A percentile compares a stretch with the other conserved stretches of the same genome.
Evolutionary conservation across 2,888 invertebrate genomes (phyloP).

Genomic region (Mimas tiliae): DNA sequence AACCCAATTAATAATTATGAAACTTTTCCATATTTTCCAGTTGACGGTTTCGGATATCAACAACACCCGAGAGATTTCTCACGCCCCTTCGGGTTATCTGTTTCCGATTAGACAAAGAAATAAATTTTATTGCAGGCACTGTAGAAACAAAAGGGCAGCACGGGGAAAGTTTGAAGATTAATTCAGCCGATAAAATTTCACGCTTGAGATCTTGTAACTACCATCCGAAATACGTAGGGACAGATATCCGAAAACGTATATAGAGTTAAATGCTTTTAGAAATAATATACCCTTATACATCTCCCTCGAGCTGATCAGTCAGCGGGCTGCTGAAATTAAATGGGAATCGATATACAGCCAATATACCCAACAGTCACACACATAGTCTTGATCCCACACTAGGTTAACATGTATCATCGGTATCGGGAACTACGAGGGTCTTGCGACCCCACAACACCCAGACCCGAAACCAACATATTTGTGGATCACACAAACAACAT

Average conservation of each 20-base stretch:
- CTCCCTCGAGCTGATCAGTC: not conserved
- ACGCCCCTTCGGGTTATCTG: constrained; percentile 63
- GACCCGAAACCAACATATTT: no score
- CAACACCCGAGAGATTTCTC: constrained; percentile 52
- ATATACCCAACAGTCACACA: no score
- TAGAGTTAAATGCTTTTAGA: constrained; percentile 51
- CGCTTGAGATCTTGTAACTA: constrained; percentile 72
- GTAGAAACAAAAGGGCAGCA: constrained; percentile 73
- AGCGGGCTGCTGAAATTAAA: no score
- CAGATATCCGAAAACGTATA: constrained; percentile 57
- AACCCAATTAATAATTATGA: not conserved
- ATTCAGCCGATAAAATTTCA: constrained; percentile 82
- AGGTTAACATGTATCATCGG: no score
- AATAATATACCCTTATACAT: constrained; percentile 16
- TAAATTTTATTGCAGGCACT: constrained; percentile 73
- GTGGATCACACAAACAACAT: no score
- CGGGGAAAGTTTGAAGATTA: constrained; percentile 76
- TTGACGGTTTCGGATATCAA: constrained; percentile 49
- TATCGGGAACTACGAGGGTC: no score
- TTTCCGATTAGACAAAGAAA: constrained; percentile 70
- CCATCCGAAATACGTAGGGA: constrained; percentile 60
- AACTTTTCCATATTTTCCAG: constrained; percentile 26
- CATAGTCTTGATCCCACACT: no score
- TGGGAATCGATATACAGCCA: no score
- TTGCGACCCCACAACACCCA: no score